Percentiles rank a stretch among this genome's conserved stretches.
Conservation (phyloP, 1,140 invertebrate species). For the Platorchestia sp. region DNA sequence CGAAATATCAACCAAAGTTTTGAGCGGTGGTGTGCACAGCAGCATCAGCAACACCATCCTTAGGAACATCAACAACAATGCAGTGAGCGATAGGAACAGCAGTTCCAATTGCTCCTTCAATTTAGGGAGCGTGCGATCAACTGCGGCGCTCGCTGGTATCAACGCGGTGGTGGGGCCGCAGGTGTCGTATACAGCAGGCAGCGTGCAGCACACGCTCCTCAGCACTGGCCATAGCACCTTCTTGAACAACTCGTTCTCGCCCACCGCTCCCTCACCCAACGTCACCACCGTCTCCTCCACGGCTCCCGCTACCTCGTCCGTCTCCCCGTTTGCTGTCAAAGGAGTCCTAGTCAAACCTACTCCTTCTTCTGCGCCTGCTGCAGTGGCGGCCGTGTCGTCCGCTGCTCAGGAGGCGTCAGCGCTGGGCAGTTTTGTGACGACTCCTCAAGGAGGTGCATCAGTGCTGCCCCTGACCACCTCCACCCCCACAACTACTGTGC, state of each 20-base stretch:
- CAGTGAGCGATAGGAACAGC: not conserved
- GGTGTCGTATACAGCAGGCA: constrained; percentile 24
- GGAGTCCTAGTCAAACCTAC: constrained; percentile 41
- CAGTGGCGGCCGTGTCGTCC: not conserved
- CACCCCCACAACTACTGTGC: constrained; percentile 49
- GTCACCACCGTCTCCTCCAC: not conserved
- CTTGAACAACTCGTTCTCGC: not conserved
- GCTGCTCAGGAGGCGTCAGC: not conserved
- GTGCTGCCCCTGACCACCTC: constrained; percentile 15
- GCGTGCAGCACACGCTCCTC: constrained; percentile 21
- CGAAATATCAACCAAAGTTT: constrained; percentile 56
- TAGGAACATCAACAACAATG: constrained; percentile 39
- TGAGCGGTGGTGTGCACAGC: constrained; percentile 46
- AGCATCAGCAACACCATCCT: constrained; percentile 47
- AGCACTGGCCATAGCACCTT: not conserved
- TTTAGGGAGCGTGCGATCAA: not conserved
- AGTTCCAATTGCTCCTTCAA: constrained; percentile 33
- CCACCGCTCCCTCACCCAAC: not conserved
- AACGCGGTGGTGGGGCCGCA: not conserved
- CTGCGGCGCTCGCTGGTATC: not conserved
- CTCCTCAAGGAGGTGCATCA: not conserved
- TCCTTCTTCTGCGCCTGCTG: not conserved
- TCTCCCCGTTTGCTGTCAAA: constrained; percentile 21
- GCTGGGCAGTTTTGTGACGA: not conserved
- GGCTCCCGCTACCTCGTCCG: not conserved